These are phyloP conservation scores for Sorex fumeus DNA, from an alignment of 2,113 vertebrate genomes.

Conservation along the genomic window DNA sequence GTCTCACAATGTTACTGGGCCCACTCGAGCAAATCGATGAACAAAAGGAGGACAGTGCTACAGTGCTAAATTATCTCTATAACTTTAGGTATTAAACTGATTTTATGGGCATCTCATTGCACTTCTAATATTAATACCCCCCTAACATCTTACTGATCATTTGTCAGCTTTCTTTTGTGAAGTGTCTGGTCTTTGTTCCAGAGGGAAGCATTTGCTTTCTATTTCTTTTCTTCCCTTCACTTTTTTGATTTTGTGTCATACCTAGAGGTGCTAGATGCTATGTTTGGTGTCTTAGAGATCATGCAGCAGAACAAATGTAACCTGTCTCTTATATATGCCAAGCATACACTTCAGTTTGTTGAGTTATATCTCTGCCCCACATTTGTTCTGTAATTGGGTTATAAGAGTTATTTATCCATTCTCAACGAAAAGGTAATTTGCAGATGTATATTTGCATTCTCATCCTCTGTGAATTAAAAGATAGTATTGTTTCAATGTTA, in stretches of 20 bases:
- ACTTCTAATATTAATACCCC: background rate
- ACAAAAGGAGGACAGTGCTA: no score
- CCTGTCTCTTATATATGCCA: no score
- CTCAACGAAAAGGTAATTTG: background rate
- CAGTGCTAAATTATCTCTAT: background rate
- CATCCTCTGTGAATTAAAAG: conserved; percentile 35
- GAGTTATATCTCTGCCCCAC: no score
- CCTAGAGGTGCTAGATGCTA: no score
- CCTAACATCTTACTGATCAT: background rate
- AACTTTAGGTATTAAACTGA: background rate
- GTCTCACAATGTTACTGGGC: no score
- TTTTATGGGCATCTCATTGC: background rate
- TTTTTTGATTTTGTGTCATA: no score
- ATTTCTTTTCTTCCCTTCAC: no score
- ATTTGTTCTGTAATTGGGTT: background rate
- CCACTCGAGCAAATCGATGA: no score
- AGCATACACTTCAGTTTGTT: no score
- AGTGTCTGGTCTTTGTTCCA: background rate
- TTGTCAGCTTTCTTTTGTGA: background rate
- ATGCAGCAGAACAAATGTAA: no score
- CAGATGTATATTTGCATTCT: background rate
- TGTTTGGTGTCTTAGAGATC: no score
- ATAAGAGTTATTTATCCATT: background rate
- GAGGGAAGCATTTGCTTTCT: background rate
- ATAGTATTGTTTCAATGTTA: background rate